Conservation (phyloP, 2,113 vertebrate genomes). For the Ageneiosus marmoratus region DNA sequence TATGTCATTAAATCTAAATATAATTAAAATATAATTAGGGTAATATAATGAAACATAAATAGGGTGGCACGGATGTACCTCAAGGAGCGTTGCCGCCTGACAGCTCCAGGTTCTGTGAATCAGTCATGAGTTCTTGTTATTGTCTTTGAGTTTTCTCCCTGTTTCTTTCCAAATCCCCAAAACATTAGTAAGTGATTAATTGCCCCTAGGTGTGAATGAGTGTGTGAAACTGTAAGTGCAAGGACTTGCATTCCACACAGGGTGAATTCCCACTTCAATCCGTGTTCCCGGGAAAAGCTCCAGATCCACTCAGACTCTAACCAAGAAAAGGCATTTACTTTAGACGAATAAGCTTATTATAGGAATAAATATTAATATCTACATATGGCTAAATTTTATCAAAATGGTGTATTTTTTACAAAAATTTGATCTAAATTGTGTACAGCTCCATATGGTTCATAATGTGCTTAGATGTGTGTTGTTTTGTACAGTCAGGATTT, state of each 20-base stretch:
- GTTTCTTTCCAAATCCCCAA: not conserved
- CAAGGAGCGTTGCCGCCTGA: not conserved
- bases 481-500: not conserved
- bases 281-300: not conserved
- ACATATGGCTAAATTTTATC: not conserved
- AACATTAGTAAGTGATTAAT: not conserved
- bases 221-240: not conserved
- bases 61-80: not conserved
- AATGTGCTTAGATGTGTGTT: not conserved
- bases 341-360: not conserved
- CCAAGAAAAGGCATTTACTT: not conserved
- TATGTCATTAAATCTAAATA: not conserved
- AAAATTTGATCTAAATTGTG: not conserved
- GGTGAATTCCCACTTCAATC: not conserved
- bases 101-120: not conserved
- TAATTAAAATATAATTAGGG: not conserved
- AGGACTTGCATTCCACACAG: not conserved
- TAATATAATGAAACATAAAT: not conserved
- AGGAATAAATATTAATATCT: too few species aligned
- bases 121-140: not conserved
- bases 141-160: not conserved
- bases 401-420: too few species aligned
- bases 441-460: not conserved
- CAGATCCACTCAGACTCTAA: not conserved
- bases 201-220: not conserved